Evolutionary conservation across 2,888 invertebrate species (phyloP).

Genomic region (Campoplex nolae): DNA sequence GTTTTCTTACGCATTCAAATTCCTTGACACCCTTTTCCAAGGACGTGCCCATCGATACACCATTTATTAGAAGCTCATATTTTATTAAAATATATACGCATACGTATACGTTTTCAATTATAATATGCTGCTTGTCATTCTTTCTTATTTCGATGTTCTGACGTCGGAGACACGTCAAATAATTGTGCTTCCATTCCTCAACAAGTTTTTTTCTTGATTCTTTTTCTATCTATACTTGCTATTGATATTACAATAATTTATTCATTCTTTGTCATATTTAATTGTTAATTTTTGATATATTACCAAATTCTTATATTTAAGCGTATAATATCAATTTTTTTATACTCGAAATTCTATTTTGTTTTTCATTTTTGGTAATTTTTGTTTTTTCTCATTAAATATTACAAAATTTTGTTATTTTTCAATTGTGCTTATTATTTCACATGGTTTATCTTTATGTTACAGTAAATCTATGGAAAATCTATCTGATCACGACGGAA

Average conservation of each 20-base stretch:
- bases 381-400: neutral
- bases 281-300: too few species aligned
- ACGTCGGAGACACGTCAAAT: neutral
- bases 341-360: neutral
- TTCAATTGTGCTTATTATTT: neutral
- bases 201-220: neutral
- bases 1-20: slow-evolving; percentile 36
- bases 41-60: slow-evolving; percentile 35
- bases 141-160: neutral
- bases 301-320: too few species aligned
- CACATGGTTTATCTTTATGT: neutral
- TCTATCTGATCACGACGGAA: neutral
- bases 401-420: neutral
- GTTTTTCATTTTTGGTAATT: neutral
- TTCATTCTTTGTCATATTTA: neutral
- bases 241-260: too few species aligned
- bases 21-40: slow-evolving; percentile 54
- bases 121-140: neutral
- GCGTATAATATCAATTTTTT: too few species aligned
- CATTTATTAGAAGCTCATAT: neutral
- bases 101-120: neutral
- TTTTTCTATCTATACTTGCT: too few species aligned
- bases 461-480: neutral
- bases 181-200: neutral
- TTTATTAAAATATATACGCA: neutral